These are phyloP conservation scores for Allolobophora icterica DNA, from an alignment of 2,888 invertebrate genomes.

Conservation along the genomic window DNA sequence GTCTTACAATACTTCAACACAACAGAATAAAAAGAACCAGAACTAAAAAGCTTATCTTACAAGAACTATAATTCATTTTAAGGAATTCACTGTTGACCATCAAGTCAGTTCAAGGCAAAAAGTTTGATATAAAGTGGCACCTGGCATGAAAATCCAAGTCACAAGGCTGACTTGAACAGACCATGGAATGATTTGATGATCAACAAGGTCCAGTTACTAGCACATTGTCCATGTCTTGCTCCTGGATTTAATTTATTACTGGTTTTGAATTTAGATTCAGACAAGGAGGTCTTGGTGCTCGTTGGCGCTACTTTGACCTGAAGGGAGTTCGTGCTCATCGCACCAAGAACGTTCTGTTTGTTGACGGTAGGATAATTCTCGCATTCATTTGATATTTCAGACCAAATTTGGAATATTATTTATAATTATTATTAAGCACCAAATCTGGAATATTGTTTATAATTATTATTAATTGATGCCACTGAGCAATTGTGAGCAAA, in stretches of 20 bases:
- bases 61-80: background rate
- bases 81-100: background rate
- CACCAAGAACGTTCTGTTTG: slow-evolving; percentile 25
- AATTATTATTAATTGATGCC: too few relatives aligned
- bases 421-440: too few relatives aligned
- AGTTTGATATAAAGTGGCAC: too few relatives aligned
- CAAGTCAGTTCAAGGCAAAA: background rate
- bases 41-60: too few relatives aligned
- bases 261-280: background rate
- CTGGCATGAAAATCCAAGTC: background rate
- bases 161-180: too few relatives aligned
- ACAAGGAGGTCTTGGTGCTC: slow-evolving; percentile 18
- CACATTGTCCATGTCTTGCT: background rate
- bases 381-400: background rate
- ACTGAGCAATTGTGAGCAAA: too few relatives aligned
- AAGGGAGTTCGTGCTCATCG: slow-evolving; percentile 24
- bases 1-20: too few relatives aligned
- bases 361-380: background rate
- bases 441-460: too few relatives aligned
- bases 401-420: background rate
- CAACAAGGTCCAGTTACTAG: background rate
- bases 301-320: slow-evolving; percentile 22
- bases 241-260: background rate
- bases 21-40: too few relatives aligned
- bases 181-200: too few relatives aligned